Base-by-base conservation (phyloP, 2,113 vertebrate species). In the Odobenus rosmarus region DNA sequence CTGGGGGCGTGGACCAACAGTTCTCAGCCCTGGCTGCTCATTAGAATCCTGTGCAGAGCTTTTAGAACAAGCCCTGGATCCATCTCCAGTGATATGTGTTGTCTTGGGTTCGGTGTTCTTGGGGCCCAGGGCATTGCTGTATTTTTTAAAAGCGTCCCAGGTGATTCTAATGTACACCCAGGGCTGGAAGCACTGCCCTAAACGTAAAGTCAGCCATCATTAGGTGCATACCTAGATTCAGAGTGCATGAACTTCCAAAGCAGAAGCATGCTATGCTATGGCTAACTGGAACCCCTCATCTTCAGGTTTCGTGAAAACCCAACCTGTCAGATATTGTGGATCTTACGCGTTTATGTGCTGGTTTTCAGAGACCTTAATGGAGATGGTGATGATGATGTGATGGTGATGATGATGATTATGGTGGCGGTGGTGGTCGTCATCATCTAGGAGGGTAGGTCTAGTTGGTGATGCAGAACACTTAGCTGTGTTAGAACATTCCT, bases 231-330 rank as follows among this genome's bases (percentile, higher is more conserved):
- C 12, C 36, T 59, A 33, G 62, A 62, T 19, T 64, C 67, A 64
- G 84, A 51, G 7, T 24, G 15, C 11, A 6, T 19, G 57, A 9
- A n/a, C 5, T 61, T 21, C 3, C 19, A 64, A 51, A 85, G 42
- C 59, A 53, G 1, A n/a, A 72, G 28, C 61, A 14, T 18, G 24
- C 9, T 5, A 1, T 6, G 2, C 23, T 23, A 7, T 6, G 2
- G 59, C 69, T 67, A 87, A 16, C 26, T 23, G 61, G 72, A 69
- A 5, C 39, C 18, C 1, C 16, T 3, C 4, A 13, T 24, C 39
- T 83, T 33, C 42, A 61, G 16, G 31, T 64, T n/a, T 69, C 21
- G 14, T 76, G 36, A 81, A 24, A 93, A 24, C 13, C 51, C 16
- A 28, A 11, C 46, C 7, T 14, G 3, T 36, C 59, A 21, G 80